Evolutionary conservation across 2,113 vertebrate species (phyloP).

Genomic region (Brienomyrus brachyistius): DNA sequence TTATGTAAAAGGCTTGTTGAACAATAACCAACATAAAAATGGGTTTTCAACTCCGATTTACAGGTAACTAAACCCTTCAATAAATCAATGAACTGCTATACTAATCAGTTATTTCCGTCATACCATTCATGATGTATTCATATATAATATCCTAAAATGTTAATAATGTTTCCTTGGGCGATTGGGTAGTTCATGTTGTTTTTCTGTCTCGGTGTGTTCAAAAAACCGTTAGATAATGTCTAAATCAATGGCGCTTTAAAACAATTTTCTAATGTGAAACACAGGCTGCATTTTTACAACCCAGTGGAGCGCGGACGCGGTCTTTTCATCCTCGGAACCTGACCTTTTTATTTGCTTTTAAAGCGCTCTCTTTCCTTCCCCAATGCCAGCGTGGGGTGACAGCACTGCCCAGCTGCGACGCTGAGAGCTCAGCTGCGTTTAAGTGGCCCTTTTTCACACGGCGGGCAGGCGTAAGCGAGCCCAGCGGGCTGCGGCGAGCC

Average conservation of each 20-base stretch:
- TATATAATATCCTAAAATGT: not conserved
- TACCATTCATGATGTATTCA: not conserved
- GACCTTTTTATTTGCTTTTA: constrained; percentile 8
- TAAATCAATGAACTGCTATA: not conserved
- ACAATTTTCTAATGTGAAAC: not conserved
- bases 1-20: not conserved
- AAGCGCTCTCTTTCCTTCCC: not conserved
- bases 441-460: constrained; percentile 28
- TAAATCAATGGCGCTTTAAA: not conserved
- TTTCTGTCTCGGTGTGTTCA: not conserved
- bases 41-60: not conserved
- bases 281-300: not conserved
- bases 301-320: not conserved
- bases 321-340: not conserved
- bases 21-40: not conserved
- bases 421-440: not conserved
- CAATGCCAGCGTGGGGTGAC: not conserved
- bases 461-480: constrained; percentile 7
- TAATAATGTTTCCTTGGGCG: not conserved
- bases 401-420: not conserved
- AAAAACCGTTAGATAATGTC: not conserved
- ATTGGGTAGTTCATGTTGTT: not conserved
- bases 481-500: not conserved
- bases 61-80: not conserved
- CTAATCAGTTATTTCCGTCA: not conserved